A percentile compares a stretch with the other conserved stretches of the same genome.
These are phyloP conservation scores for Apteryx owenii DNA, from an alignment of 2,113 vertebrate species.

Conservation along the genomic window DNA sequence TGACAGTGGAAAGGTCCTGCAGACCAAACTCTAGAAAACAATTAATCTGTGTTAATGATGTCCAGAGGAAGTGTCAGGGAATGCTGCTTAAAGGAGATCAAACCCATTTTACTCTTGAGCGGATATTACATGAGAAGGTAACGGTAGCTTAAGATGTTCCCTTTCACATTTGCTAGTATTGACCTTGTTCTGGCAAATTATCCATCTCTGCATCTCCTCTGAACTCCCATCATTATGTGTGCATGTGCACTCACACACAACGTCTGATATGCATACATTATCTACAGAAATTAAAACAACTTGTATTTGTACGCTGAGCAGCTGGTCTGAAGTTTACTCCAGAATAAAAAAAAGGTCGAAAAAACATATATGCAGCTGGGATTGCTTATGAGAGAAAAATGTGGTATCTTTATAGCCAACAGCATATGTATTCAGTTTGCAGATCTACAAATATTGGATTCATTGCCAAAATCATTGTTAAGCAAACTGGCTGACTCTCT, in stretches of 20 bases:
- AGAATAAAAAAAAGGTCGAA: not conserved
- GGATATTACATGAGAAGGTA: not conserved
- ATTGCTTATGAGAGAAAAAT: slow-evolving; percentile 65
- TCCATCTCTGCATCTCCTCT: not conserved
- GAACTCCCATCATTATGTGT: not conserved
- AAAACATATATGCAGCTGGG: slow-evolving; percentile 57
- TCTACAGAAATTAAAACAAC: slow-evolving; percentile 60
- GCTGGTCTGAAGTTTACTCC: slow-evolving; percentile 53
- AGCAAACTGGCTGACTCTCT: slow-evolving; percentile 55
- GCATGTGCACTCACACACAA: not conserved
- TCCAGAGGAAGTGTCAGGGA: slow-evolving; percentile 22
- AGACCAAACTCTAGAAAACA: not conserved
- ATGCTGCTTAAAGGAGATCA: slow-evolving; percentile 1
- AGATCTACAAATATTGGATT: slow-evolving; percentile 61
- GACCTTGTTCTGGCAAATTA: not conserved
- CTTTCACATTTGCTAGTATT: not conserved
- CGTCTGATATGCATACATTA: slow-evolving; percentile 29
- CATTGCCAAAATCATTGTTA: slow-evolving; percentile 64
- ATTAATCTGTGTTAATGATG: not conserved
- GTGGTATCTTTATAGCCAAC: slow-evolving; percentile 63
- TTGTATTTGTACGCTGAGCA: slow-evolving; percentile 50
- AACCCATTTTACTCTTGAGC: not conserved
- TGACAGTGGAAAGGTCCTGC: not conserved
- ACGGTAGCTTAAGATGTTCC: not conserved
- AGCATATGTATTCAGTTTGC: slow-evolving; percentile 57